These are phyloP conservation scores for Crax fasciolata DNA, from an alignment of 2,797 vertebrate species.

Conservation along the genomic window DNA sequence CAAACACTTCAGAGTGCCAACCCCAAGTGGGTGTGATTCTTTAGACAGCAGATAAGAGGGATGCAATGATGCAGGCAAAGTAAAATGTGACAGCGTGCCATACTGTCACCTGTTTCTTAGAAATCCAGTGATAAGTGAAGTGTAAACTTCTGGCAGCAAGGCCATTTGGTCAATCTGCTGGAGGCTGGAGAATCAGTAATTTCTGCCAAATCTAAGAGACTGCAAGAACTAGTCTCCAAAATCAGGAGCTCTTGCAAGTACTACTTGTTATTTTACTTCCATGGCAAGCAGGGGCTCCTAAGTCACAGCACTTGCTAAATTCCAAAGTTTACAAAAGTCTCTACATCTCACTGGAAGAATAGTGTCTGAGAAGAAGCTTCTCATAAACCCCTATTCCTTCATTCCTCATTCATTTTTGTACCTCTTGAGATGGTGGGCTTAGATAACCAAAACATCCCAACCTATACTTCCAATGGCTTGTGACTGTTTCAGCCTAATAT, in stretches of 20 bases:
- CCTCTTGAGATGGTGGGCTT: not conserved
- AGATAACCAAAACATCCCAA: not conserved
- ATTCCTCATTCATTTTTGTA: not conserved
- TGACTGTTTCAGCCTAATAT: not conserved
- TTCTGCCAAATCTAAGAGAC: not conserved
- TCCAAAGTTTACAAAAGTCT: not conserved
- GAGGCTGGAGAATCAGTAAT: not conserved
- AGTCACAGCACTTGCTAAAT: not conserved
- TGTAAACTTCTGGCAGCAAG: not conserved
- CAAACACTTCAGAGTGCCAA: not conserved
- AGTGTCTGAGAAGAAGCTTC: not conserved
- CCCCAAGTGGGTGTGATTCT: not conserved
- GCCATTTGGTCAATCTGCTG: not conserved
- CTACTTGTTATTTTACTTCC: not conserved
- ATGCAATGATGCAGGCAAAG: not conserved
- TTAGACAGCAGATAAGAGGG: not conserved
- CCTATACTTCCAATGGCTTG: not conserved
- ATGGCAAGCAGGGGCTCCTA: not conserved
- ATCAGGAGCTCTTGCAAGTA: not conserved
- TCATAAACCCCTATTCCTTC: not conserved
- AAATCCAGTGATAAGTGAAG: not conserved
- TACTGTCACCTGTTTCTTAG: not conserved
- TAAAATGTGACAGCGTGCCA: not conserved
- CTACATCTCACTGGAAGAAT: not conserved
- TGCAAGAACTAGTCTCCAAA: not conserved